Conservation (phyloP, 2,113 vertebrate genomes). For the Hypocryptadius cinnamomeus region DNA sequence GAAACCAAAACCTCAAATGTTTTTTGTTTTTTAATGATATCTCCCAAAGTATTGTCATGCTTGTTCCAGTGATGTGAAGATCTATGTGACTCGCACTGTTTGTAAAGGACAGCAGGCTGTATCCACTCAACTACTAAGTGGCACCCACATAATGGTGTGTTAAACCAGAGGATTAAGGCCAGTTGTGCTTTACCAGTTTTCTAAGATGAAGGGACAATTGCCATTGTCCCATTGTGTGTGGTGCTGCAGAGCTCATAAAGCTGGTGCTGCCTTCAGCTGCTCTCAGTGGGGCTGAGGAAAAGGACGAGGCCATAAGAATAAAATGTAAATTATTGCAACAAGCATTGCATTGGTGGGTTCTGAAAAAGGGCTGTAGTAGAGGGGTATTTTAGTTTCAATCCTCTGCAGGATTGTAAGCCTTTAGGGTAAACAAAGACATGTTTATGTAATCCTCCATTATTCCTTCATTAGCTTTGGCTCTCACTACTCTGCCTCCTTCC, state of each 20-base stretch:
- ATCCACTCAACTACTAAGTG: too few relatives aligned
- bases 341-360: neutral
- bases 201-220: neutral
- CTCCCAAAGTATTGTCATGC: neutral
- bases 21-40: neutral
- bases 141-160: accelerated
- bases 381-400: neutral
- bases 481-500: neutral
- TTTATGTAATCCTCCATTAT: neutral
- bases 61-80: neutral
- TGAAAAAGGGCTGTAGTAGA: neutral
- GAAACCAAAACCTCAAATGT: neutral
- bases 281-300: neutral
- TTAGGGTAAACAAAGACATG: too few relatives aligned
- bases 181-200: neutral
- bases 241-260: neutral
- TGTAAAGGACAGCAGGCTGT: neutral
- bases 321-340: neutral
- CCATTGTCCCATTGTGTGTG: neutral
- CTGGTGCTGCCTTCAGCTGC: neutral
- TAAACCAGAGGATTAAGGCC: neutral
- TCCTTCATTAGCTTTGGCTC: neutral
- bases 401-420: neutral
- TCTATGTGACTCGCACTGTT: neutral
- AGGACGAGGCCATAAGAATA: accelerated